These are phyloP conservation scores for Caenorhabditis latens DNA, from an alignment of 1,140 invertebrate species.

Conservation along the genomic window DNA sequence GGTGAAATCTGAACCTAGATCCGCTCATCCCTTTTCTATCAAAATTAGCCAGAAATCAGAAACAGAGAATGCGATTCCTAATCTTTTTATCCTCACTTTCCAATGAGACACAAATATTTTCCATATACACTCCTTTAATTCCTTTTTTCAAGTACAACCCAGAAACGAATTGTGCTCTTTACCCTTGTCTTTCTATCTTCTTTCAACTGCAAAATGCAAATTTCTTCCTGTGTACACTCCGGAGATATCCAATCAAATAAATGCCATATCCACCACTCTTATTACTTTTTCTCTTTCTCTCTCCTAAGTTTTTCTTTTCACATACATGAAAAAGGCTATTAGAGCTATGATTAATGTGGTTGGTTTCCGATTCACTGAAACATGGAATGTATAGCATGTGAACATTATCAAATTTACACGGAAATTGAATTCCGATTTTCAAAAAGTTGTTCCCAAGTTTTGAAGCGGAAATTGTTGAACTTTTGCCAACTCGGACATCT, in stretches of 20 bases:
- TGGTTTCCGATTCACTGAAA: slow-evolving; percentile 33
- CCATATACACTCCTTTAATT: background rate
- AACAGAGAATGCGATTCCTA: no score
- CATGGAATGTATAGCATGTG: background rate
- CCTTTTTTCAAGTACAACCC: slow-evolving; percentile 9
- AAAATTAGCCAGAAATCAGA: no score
- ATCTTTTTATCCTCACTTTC: no score
- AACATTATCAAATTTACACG: background rate
- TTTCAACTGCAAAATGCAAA: background rate
- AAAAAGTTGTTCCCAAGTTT: background rate
- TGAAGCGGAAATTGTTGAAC: background rate
- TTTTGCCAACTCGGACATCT: background rate
- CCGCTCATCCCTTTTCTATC: no score
- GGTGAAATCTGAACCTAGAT: no score
- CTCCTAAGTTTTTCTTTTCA: background rate
- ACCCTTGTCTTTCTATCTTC: background rate
- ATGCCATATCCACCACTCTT: slow-evolving; percentile 12
- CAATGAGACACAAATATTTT: no score
- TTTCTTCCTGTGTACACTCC: background rate
- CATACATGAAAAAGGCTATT: background rate
- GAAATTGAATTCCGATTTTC: background rate
- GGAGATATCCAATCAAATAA: slow-evolving; percentile 40
- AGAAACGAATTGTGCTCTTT: background rate
- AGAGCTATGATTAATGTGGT: background rate
- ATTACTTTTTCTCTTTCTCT: background rate